Evolutionary conservation across 2,888 invertebrate genomes (phyloP).

Genomic region (Autographa pulchrina): DNA sequence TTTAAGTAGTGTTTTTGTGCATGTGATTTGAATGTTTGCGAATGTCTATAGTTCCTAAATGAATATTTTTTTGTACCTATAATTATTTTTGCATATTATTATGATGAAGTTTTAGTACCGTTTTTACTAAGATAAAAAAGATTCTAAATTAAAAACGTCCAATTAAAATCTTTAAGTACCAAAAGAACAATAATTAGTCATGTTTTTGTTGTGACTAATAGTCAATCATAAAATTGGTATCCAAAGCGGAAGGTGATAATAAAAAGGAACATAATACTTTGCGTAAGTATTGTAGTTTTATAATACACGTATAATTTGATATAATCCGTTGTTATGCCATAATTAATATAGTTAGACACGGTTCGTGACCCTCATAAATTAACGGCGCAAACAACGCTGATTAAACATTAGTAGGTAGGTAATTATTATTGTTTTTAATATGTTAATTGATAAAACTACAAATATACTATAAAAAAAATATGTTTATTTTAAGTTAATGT

Average conservation of each 20-base stretch:
- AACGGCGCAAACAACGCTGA: conserved; percentile 8
- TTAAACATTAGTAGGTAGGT: not conserved
- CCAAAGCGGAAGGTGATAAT: conserved; percentile 4
- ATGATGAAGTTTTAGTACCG: too few relatives aligned
- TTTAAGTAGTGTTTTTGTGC: too few relatives aligned
- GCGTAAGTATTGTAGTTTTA: not conserved
- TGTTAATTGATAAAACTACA: too few relatives aligned
- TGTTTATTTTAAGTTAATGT: too few relatives aligned
- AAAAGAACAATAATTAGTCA: not conserved
- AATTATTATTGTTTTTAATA: not conserved
- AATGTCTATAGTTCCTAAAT: too few relatives aligned
- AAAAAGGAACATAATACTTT: conserved; percentile 9
- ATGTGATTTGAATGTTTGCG: too few relatives aligned
- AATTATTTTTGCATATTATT: too few relatives aligned
- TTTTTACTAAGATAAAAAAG: not conserved
- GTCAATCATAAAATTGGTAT: not conserved
- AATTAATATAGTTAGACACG: conserved; percentile 14
- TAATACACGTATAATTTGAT: conserved; percentile 1
- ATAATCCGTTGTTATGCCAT: conserved; percentile 8
- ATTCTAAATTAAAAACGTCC: not conserved
- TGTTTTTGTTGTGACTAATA: not conserved
- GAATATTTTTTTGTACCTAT: too few relatives aligned
- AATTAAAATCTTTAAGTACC: not conserved
- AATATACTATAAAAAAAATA: too few relatives aligned
- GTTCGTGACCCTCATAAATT: conserved; percentile 5